phyloP scores from a whole-genome alignment of 2,888 invertebrate genomes.

The Dusona sp. region DNA sequence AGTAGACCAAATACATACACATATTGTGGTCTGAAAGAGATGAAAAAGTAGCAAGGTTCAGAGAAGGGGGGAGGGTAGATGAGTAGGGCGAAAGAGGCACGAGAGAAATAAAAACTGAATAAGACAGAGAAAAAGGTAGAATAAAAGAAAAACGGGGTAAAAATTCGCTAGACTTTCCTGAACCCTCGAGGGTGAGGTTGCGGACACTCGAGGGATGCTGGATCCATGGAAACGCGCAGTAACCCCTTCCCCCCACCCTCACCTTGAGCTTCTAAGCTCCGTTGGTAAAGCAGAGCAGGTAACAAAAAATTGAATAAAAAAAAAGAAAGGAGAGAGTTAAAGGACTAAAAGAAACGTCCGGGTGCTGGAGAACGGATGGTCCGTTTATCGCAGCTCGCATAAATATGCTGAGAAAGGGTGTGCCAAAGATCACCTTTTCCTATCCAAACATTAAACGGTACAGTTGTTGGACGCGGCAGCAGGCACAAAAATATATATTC shows the following conservation, averaged over 20 bases:
- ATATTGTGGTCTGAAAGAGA: constrained; percentile 21
- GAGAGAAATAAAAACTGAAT: constrained; percentile 26
- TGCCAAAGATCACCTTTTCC: constrained; percentile 41
- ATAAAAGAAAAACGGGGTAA: constrained; percentile 40
- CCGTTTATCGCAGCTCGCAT: constrained; percentile 79
- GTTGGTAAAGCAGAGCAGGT: constrained; percentile 72
- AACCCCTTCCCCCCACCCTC: constrained; percentile 56
- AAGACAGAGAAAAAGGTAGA: not conserved
- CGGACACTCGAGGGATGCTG: not conserved
- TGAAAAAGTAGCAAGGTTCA: constrained; percentile 7
- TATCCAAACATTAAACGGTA: not conserved
- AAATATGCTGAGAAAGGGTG: constrained; percentile 75
- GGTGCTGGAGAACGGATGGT: constrained; percentile 69
- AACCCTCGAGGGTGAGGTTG: constrained; percentile 2
- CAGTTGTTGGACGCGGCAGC: constrained; percentile 3
- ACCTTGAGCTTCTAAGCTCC: constrained; percentile 78
- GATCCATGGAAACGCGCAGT: constrained; percentile 30
- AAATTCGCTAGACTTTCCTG: constrained; percentile 41
- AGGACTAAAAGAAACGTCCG: constrained; percentile 26
- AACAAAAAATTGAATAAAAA: constrained; percentile 36
- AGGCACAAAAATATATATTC: not conserved
- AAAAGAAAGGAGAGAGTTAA: constrained; percentile 10
- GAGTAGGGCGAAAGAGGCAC: not conserved
- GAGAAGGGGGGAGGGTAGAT: not conserved
- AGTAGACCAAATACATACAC: constrained; percentile 24